Percentiles rank a stretch among this genome's conserved stretches.
phyloP scores from a whole-genome alignment of 2,888 invertebrate species.

The Pammene fasciana region DNA sequence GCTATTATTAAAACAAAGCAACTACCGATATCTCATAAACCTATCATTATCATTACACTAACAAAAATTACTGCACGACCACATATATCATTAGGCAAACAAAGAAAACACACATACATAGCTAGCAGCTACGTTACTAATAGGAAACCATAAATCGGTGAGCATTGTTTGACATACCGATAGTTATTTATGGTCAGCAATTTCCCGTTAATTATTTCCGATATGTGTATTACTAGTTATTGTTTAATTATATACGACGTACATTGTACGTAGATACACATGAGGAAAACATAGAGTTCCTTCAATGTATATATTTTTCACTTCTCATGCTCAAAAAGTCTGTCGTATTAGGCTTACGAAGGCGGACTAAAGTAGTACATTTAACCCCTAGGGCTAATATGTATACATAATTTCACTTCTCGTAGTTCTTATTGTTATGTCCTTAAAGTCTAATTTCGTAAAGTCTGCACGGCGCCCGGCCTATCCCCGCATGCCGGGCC shows the following conservation, averaged over 20 bases:
- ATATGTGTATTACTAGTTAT: not conserved
- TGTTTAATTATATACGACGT: not conserved
- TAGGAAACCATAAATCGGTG: conserved; percentile 11
- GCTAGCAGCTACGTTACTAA: not conserved
- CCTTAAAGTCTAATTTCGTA: too few species aligned
- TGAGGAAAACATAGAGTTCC: too few species aligned
- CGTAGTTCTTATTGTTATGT: too few species aligned
- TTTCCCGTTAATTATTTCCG: not conserved
- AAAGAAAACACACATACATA: not conserved
- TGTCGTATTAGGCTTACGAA: too few species aligned
- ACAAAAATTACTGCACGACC: not conserved
- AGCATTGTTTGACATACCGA: not conserved
- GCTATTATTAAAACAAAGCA: not conserved
- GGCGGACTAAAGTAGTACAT: too few species aligned
- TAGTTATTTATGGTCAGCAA: not conserved
- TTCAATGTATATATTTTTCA: too few species aligned
- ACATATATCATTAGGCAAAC: not conserved
- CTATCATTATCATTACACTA: not conserved
- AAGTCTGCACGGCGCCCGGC: too few species aligned
- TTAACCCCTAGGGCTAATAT: too few species aligned
- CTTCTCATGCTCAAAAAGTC: too few species aligned
- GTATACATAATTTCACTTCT: too few species aligned
- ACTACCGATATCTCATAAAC: not conserved
- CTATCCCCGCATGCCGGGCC: too few species aligned
- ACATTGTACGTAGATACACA: too few species aligned